Evolutionary conservation across 2,888 invertebrate genomes (phyloP).

Genomic region (Drosophila antonietae): DNA sequence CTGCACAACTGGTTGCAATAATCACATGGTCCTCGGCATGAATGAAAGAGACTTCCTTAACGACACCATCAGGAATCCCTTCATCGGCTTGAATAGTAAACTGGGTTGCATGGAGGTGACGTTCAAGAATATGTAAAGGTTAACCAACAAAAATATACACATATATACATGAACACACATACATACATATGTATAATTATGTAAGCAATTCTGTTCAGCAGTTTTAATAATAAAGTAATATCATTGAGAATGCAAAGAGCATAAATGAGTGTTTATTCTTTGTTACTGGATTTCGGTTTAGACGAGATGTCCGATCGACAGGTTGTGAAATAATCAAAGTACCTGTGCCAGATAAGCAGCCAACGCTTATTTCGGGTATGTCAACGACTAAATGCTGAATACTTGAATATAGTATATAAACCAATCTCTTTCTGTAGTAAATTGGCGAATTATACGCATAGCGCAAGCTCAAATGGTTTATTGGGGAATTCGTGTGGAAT

Average conservation of each 20-base stretch:
- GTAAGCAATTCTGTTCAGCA: background rate
- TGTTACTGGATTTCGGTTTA: no score
- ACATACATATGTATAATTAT: background rate
- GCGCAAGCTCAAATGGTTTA: slow-evolving; percentile 90
- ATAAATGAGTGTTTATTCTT: background rate
- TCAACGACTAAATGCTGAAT: background rate
- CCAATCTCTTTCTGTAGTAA: slow-evolving; percentile 83
- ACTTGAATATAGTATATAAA: slow-evolving; percentile 38
- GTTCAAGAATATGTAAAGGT: slow-evolving; percentile 23
- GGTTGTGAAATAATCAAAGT: no score
- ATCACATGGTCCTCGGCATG: slow-evolving; percentile 40
- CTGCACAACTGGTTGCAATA: slow-evolving; percentile 34
- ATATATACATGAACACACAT: no score
- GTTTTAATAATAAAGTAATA: background rate
- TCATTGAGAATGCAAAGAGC: background rate
- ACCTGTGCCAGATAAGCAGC: no score
- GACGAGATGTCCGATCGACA: no score
- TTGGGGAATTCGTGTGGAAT: slow-evolving; percentile 99
- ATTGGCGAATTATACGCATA: slow-evolving; percentile 86
- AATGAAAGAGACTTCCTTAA: slow-evolving; percentile 30
- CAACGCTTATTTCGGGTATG: slow-evolving; percentile 91
- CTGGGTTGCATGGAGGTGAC: slow-evolving; percentile 47
- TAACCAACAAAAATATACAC: no score
- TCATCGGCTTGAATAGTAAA: slow-evolving; percentile 35
- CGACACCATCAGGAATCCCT: slow-evolving; percentile 52